Evolutionary conservation across 2,888 invertebrate species (phyloP), one percentile per base, ranked within the genome.

Genomic region (Thymelicus acteon): DNA sequence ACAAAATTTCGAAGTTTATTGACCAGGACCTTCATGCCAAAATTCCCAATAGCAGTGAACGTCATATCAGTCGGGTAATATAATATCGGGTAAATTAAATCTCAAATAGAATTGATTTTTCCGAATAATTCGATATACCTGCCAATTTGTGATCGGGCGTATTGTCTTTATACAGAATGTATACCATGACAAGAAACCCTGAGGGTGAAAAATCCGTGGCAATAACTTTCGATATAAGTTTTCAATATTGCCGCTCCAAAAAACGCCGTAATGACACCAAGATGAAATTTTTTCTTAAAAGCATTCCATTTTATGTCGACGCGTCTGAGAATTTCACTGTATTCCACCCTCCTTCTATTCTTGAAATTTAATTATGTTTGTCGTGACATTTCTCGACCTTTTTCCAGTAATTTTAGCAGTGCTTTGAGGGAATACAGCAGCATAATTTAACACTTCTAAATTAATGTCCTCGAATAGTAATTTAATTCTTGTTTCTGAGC

Each of bases 351-450:
- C 44, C 31, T 61, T 52, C 44, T 61, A 7, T 61, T 40, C 19
- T 64, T 4, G 24, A 65, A 67, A 73, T 71, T 65, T 60, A 71
- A 73, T 71, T 67, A 64, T 54, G 49, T 40, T 57, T 66, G 48
- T 60, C 39, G 54, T 54, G 62, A 52, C 54, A 67, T 58, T 57
- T 73, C 37, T 60, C 40, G 62, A 60, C 39, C 44, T 67, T 67
- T 47, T 69, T 63, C n/a, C 60, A 71, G 48, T 71, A 64, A 60
- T 63, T 72, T 44, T 48, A 48, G 57, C 60, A 40, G 60, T 67
- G 44, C 52, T 52, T 61, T 67, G 10, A 49, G 44, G 44, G 24
- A 24, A 54, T 10, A 54, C 5, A 24, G 24, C 49, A 52, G 49
- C 8, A 8, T 8, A 3, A 10, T 12, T 0, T 12, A 12, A 4